Evolutionary conservation across 2,113 vertebrate genomes (phyloP).

Genomic region (Mesocricetus auratus): DNA sequence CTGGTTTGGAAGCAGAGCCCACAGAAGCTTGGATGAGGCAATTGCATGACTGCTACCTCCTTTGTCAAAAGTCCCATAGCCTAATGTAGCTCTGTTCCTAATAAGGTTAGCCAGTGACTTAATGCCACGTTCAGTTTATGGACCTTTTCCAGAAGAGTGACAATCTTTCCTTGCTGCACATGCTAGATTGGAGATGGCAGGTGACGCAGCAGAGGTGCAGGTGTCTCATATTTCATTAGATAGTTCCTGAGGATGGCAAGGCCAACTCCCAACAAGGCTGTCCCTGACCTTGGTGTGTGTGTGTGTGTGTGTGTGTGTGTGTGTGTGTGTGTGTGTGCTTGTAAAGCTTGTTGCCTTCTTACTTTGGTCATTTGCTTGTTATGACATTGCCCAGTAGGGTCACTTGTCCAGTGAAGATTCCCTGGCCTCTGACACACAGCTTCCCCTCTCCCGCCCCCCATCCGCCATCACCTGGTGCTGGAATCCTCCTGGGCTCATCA

Average conservation of each 20-base stretch:
- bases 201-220: neutral
- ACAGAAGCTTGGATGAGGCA: no score
- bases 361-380: neutral
- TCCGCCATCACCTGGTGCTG: neutral
- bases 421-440: neutral
- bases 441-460: neutral
- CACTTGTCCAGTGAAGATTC: neutral
- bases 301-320: neutral
- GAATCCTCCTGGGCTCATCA: neutral
- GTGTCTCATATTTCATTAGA: neutral
- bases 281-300: neutral
- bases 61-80: neutral
- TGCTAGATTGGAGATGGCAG: neutral
- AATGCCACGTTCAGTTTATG: fast-evolving
- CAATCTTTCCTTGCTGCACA: neutral
- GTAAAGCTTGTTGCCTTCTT: neutral
- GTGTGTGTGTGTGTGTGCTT: neutral
- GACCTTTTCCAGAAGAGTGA: neutral
- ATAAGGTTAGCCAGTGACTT: neutral
- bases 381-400: neutral
- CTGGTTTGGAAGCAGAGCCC: neutral
- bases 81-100: neutral
- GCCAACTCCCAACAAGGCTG: neutral
- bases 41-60: fast-evolving
- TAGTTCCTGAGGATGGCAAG: neutral